These are phyloP conservation scores for Oncorhynchus nerka DNA, from an alignment of 2,113 vertebrate genomes.

Conservation along the genomic window DNA sequence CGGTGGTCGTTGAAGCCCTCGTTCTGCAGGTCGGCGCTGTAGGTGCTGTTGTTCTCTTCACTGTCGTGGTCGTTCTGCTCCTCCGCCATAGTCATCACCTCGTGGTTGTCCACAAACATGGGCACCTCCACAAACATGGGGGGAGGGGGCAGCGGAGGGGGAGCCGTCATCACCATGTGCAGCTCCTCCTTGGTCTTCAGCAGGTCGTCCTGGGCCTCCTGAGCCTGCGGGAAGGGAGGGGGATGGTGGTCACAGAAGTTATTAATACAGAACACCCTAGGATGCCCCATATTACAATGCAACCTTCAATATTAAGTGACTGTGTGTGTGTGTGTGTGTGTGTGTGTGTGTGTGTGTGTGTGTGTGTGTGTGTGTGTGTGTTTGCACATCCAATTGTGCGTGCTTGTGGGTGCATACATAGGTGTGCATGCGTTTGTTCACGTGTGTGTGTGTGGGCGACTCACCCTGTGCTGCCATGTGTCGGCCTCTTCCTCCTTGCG, in stretches of 20 bases:
- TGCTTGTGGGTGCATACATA: neutral
- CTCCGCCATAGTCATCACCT: slow-evolving; percentile 29
- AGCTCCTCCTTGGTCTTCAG: slow-evolving; percentile 90
- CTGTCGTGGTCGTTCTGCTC: slow-evolving; percentile 62
- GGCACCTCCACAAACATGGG: slow-evolving; percentile 74
- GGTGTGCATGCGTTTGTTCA: neutral
- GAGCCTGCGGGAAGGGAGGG: slow-evolving; percentile 71
- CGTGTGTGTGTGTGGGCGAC: slow-evolving; percentile 28
- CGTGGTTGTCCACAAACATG: slow-evolving; percentile 70
- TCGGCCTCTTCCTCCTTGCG: slow-evolving; percentile 87
- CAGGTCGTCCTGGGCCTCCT: slow-evolving; percentile 85
- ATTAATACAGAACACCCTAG: too few species aligned
- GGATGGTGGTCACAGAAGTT: too few species aligned
- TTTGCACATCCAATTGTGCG: neutral
- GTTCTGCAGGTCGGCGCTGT: slow-evolving; percentile 85
- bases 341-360: neutral
- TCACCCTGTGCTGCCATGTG: slow-evolving; percentile 89
- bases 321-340: neutral
- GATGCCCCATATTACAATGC: neutral
- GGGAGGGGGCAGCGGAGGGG: slow-evolving; percentile 74
- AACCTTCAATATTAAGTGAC: neutral
- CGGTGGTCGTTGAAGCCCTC: slow-evolving; percentile 85
- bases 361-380: neutral
- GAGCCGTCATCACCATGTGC: slow-evolving; percentile 80
- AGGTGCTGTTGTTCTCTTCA: slow-evolving; percentile 73